phyloP scores from a whole-genome alignment of 2,113 vertebrate genomes.

The Scalopus aquaticus region DNA sequence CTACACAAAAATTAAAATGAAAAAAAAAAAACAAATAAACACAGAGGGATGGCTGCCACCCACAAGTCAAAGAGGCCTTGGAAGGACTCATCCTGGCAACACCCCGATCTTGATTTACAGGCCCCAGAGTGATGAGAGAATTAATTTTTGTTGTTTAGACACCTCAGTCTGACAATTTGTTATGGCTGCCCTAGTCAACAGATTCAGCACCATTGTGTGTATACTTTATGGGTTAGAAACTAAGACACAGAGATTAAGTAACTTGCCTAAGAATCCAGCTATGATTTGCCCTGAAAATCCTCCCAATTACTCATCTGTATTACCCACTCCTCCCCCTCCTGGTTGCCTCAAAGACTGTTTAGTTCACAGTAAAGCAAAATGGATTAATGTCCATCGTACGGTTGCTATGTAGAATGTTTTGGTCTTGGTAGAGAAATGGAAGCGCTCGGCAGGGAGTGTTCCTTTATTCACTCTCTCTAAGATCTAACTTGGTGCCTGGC shows the following conservation, averaged over 20 bases:
- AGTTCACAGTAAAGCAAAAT: background rate
- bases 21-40: too few relatives aligned
- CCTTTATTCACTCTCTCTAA: too few relatives aligned
- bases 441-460: background rate
- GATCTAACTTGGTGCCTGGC: background rate
- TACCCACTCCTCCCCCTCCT: background rate
- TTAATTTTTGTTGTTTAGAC: background rate
- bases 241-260: background rate
- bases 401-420: background rate
- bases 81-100: background rate
- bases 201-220: too few relatives aligned
- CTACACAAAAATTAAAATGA: too few relatives aligned
- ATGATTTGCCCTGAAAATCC: background rate
- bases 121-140: background rate
- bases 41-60: background rate
- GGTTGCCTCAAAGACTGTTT: background rate
- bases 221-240: background rate
- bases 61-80: background rate
- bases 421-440: background rate
- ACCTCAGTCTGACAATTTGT: background rate
- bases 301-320: accelerated
- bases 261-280: background rate
- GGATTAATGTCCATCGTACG: background rate
- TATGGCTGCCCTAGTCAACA: background rate
- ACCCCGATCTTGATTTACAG: background rate